Conservation (phyloP, 1,140 invertebrate genomes). For the Epicauta chinensis region DNA sequence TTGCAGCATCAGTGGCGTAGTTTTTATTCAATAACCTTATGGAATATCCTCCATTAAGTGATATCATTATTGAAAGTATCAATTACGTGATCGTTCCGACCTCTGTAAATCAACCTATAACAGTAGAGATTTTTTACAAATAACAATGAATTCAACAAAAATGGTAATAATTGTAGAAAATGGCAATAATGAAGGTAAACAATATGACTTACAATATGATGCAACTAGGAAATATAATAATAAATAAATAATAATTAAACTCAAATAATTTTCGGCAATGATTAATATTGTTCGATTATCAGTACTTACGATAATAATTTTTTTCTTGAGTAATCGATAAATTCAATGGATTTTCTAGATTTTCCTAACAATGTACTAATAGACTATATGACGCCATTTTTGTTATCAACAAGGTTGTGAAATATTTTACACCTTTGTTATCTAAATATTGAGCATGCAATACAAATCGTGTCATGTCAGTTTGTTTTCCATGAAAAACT, state of each 20-base stretch:
- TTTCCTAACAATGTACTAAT: neutral
- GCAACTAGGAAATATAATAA: constrained; percentile 18
- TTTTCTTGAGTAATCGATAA: constrained; percentile 1
- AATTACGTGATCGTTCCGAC: constrained; percentile 8
- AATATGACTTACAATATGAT: constrained; percentile 2
- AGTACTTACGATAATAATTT: constrained; percentile 11
- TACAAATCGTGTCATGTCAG: too few species aligned
- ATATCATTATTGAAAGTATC: constrained; percentile 5
- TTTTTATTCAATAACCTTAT: neutral
- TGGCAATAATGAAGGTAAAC: constrained; percentile 5
- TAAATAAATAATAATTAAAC: constrained; percentile 2
- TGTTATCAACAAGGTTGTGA: too few species aligned
- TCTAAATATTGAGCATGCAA: too few species aligned
- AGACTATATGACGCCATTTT: constrained; percentile 5
- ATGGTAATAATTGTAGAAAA: constrained; percentile 7
- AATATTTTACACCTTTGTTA: too few species aligned
- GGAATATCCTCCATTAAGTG: neutral
- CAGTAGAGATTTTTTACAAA: neutral
- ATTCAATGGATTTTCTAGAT: neutral
- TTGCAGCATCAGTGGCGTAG: too few species aligned
- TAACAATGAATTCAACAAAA: constrained; percentile 1
- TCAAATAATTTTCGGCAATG: too few species aligned
- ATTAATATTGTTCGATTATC: too few species aligned
- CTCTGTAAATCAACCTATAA: neutral
- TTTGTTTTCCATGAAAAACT: too few species aligned